Evolutionary conservation across 1,140 invertebrate species (phyloP).

Genomic region (Thaumetopoea pityocampa): DNA sequence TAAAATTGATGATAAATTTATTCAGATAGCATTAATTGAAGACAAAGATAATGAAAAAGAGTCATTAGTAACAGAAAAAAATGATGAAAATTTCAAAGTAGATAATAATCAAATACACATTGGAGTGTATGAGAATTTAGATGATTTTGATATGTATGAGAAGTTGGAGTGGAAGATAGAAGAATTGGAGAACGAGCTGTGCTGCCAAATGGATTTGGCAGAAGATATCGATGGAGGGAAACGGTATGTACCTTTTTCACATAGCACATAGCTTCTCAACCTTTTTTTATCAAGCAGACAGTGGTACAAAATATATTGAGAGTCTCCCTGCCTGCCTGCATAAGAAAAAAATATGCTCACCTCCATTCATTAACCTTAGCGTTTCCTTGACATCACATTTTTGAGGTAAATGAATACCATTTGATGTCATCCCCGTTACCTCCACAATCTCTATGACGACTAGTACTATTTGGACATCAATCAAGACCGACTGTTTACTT

Average conservation of each 20-base stretch:
- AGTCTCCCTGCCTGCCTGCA: no score
- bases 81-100: constrained; percentile 4
- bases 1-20: constrained; percentile 7
- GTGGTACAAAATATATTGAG: no score
- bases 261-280: neutral
- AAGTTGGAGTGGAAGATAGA: constrained; percentile 63
- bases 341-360: no score
- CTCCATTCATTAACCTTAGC: no score
- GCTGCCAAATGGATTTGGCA: constrained; percentile 60
- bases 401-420: no score
- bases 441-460: no score
- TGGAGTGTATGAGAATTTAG: constrained; percentile 40
- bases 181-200: constrained; percentile 50
- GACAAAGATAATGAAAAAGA: neutral
- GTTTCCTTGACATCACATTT: no score
- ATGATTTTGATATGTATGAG: constrained; percentile 63
- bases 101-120: constrained; percentile 10
- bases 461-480: no score
- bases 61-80: constrained; percentile 2
- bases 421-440: no score
- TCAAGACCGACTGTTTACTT: no score
- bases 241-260: constrained; percentile 30
- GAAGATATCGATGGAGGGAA: constrained; percentile 66
- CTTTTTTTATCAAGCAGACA: no score
- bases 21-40: neutral